These are phyloP conservation scores for Corbicula japonica DNA, from an alignment of 2,888 invertebrate species.

Conservation along the genomic window DNA sequence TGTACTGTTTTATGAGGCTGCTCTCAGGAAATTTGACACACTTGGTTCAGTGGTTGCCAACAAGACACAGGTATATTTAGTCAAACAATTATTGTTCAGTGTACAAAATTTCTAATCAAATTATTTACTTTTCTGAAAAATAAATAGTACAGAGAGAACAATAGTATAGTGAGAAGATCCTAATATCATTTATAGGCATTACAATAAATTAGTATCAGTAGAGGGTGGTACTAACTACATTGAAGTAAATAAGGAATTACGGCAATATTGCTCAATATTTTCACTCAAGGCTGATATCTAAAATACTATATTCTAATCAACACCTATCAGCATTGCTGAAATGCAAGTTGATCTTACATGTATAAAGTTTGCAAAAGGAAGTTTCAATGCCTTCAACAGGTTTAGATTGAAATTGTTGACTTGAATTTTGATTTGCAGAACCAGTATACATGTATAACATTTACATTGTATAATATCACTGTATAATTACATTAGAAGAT, in stretches of 20 bases:
- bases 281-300: too few species aligned
- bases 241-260: not conserved
- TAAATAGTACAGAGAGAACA: not conserved
- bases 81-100: too few species aligned
- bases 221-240: not conserved
- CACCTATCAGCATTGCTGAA: too few species aligned
- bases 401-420: too few species aligned
- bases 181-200: not conserved
- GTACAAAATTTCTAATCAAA: too few species aligned
- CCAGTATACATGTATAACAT: not conserved
- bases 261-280: not conserved
- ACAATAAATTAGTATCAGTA: not conserved
- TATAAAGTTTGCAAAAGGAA: too few species aligned
- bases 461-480: not conserved
- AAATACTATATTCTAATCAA: too few species aligned
- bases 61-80: slow-evolving; percentile 30
- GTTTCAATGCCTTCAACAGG: too few species aligned
- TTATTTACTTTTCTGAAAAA: not conserved
- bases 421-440: not conserved
- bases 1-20: slow-evolving; percentile 28
- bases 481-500: not conserved
- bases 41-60: not conserved
- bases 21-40: not conserved
- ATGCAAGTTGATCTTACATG: too few species aligned
- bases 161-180: not conserved